Evolutionary conservation across 2,888 invertebrate species (phyloP), one percentile per base, ranked within the genome.

Genomic region (Torymus auratus): DNA sequence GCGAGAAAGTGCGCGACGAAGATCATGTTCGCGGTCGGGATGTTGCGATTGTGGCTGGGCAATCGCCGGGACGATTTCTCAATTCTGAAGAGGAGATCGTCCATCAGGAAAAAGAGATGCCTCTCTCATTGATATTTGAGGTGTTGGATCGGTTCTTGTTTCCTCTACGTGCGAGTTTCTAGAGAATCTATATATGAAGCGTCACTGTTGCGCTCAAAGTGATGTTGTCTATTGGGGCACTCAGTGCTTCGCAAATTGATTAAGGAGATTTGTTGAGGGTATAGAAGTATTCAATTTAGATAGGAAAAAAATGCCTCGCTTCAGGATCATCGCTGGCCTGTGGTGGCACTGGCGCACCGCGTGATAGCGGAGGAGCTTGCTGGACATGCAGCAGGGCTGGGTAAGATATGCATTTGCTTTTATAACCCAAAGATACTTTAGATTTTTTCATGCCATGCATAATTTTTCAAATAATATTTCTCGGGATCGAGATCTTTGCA

Each of bases 331-430:
- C 50, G 53, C 55, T 12, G 68, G 50, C 68, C 28, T 68, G 17
- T 52, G 52, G 52, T 68, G 72, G 56, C 53, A 72, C 52, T 68
- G 76, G 62, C n/a, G 17, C 28, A 61, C 23, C 23, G 52, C 62
- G n/a, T 58, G 50, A 68, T 80, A 72, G 56, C 14, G 62, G 58
- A 28, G 11, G 17, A 61, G 50, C 12, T 41, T 64, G 52, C 12
- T 80, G 61, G 68, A 77, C 17, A 75, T 80, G 68, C 72, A 14
- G 53, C 71, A 68, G 62, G 58, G 56, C 62, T 68, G 60, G 67
- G 72, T 77, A 77, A 74, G 61, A 58, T 17, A 17, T 2, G 10
- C 41, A 41, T 41, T 41, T 41, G 41, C 41, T 41, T 41, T 41
- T 41, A 41, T 41, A 41, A 10, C 41, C 7, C 41, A 7, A 41